Conservation (phyloP, 1,140 invertebrate genomes). For the Pseudobourletiella spinata region DNA sequence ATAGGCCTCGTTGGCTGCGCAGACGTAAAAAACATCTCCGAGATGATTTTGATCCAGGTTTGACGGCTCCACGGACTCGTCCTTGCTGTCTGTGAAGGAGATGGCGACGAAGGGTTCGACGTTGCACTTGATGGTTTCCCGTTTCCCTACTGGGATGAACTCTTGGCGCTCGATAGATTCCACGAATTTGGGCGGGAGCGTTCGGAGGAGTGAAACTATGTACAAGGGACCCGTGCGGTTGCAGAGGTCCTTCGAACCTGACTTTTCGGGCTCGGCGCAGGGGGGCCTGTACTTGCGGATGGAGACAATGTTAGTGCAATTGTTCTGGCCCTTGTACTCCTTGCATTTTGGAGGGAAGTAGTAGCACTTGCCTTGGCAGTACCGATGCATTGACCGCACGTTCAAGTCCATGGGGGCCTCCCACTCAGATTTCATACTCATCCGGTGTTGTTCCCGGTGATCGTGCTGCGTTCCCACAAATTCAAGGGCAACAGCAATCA, state of each 20-base stretch:
- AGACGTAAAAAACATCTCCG: background rate
- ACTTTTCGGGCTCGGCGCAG: background rate
- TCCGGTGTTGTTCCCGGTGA: no score
- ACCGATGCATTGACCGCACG: background rate
- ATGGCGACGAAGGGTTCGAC: background rate
- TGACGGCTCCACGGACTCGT: background rate
- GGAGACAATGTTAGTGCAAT: background rate
- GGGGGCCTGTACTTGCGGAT: background rate
- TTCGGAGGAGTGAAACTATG: background rate
- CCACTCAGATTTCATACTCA: no score
- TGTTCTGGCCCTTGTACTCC: background rate
- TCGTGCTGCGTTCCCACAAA: no score
- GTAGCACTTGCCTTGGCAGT: background rate
- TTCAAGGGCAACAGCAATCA: no score
- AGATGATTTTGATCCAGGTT: background rate
- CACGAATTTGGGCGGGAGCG: background rate
- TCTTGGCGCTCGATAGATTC: background rate
- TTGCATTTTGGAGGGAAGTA: background rate
- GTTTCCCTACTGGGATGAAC: background rate
- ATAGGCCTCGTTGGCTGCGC: background rate
- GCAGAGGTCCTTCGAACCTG: background rate
- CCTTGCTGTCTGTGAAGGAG: background rate
- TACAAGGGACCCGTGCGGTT: background rate
- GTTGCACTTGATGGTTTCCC: background rate
- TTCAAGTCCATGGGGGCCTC: background rate